These are phyloP conservation scores for Arctopsyche grandis DNA, from an alignment of 1,140 invertebrate genomes.

Conservation along the genomic window DNA sequence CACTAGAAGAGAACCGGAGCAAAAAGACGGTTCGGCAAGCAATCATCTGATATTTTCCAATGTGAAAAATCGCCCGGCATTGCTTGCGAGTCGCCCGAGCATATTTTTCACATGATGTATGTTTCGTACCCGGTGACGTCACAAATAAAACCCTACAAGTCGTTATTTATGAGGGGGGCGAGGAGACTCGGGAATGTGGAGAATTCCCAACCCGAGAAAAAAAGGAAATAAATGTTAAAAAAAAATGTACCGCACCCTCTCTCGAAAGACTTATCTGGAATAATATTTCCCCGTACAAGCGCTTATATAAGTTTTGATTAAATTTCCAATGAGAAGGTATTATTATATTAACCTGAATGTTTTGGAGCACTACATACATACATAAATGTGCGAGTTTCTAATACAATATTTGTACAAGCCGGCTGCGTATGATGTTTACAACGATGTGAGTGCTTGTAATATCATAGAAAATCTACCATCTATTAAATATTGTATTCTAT, in stretches of 20 bases:
- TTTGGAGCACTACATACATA: background rate
- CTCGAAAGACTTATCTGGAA: background rate
- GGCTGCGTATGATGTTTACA: slow-evolving; percentile 23
- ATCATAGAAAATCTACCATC: no score
- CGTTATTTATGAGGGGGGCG: slow-evolving; percentile 28
- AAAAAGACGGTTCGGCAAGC: slow-evolving; percentile 32
- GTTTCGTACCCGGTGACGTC: slow-evolving; percentile 41
- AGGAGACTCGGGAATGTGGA: slow-evolving; percentile 4
- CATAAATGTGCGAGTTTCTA: background rate
- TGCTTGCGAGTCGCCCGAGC: slow-evolving; percentile 38
- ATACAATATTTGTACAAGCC: slow-evolving; percentile 19
- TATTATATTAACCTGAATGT: background rate
- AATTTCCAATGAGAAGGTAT: background rate
- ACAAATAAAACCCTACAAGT: slow-evolving; percentile 39
- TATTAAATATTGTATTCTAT: no score
- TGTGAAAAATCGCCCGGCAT: slow-evolving; percentile 43
- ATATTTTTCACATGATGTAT: slow-evolving; percentile 41
- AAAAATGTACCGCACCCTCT: background rate
- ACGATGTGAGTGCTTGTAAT: slow-evolving; percentile 10
- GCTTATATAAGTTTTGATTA: slow-evolving; percentile 9
- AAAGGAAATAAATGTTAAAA: no score
- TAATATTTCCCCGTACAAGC: background rate
- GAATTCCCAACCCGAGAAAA: background rate
- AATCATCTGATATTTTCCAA: slow-evolving; percentile 41
- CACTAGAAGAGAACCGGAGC: background rate